Conservation (phyloP, 2,888 invertebrate genomes). For the Clanis bilineata region DNA sequence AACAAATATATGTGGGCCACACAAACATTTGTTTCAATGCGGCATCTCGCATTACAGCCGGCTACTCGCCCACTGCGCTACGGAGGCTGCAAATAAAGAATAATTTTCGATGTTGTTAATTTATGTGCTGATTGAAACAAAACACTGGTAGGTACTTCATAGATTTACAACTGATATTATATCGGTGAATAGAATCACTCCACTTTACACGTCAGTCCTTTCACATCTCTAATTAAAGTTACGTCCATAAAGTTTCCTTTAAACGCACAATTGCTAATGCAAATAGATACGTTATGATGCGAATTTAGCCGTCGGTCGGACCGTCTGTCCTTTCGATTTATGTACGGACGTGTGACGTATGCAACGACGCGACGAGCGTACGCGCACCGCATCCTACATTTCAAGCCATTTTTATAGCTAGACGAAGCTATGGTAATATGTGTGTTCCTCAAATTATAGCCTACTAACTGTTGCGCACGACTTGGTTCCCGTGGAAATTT, state of each 20-base stretch:
- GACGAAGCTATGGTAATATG: neutral
- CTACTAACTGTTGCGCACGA: no score
- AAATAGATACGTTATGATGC: constrained; percentile 27
- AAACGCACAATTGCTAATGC: constrained; percentile 24
- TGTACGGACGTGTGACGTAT: constrained; percentile 25
- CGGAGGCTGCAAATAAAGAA: no score
- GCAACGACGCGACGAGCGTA: constrained; percentile 21
- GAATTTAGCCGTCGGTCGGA: constrained; percentile 30
- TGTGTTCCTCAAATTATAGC: neutral
- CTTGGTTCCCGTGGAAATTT: no score
- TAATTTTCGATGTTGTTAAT: no score
- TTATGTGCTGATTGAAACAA: neutral
- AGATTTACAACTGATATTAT: no score
- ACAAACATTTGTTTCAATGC: no score
- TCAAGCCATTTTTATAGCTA: neutral
- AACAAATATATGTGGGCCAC: no score
- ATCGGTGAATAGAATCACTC: neutral
- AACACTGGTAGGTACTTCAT: no score
- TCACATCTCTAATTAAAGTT: neutral
- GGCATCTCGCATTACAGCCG: no score
- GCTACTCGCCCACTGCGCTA: no score
- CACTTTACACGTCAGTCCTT: neutral
- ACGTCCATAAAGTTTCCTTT: neutral
- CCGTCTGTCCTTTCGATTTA: constrained; percentile 26
- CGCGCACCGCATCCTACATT: neutral